A percentile compares a stretch with the other conserved stretches of the same genome.
Evolutionary conservation across 2,888 invertebrate species (phyloP).

Genomic region (Orchesellides sinensis): DNA sequence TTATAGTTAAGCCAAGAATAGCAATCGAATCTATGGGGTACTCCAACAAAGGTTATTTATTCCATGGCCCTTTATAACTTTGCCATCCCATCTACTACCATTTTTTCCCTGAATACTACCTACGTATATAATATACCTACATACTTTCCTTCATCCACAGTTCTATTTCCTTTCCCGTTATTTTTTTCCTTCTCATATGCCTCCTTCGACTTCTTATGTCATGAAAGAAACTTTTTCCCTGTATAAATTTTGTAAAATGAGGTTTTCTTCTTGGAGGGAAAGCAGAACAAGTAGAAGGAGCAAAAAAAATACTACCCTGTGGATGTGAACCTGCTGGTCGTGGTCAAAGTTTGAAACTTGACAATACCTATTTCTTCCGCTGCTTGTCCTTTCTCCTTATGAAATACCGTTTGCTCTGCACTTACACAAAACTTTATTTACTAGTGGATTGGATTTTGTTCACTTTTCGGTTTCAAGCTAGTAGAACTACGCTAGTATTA

Average conservation of each 20-base stretch:
- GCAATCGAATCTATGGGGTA: conserved; percentile 41
- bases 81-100: conserved; percentile 19
- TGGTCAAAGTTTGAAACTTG: conserved; percentile 65
- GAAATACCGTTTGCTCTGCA: conserved; percentile 39
- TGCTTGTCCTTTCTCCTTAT: conserved; percentile 25
- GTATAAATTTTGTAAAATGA: conserved; percentile 59
- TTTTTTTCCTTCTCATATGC: conserved; percentile 17
- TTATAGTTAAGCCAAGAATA: conserved; percentile 8
- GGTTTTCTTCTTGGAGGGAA: conserved; percentile 20
- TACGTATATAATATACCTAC: no score
- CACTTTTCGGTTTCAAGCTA: conserved; percentile 4
- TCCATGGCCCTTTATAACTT: conserved; percentile 46
- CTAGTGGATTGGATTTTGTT: conserved; percentile 25
- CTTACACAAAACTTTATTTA: conserved; percentile 40
- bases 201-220: conserved; percentile 13
- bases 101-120: conserved; percentile 11
- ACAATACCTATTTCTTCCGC: conserved; percentile 36
- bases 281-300: conserved; percentile 2
- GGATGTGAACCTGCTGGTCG: conserved; percentile 60
- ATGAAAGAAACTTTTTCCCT: conserved; percentile 37
- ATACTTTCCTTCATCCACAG: conserved; percentile 20
- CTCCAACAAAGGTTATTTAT: conserved; percentile 61
- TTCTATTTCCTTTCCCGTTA: conserved; percentile 30
- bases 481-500: no score
- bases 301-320: conserved; percentile 4